A percentile compares a stretch with the other conserved stretches of the same genome.
These are phyloP conservation scores for Rhinolophus sinicus DNA, from an alignment of 2,113 vertebrate species.

Conservation along the genomic window DNA sequence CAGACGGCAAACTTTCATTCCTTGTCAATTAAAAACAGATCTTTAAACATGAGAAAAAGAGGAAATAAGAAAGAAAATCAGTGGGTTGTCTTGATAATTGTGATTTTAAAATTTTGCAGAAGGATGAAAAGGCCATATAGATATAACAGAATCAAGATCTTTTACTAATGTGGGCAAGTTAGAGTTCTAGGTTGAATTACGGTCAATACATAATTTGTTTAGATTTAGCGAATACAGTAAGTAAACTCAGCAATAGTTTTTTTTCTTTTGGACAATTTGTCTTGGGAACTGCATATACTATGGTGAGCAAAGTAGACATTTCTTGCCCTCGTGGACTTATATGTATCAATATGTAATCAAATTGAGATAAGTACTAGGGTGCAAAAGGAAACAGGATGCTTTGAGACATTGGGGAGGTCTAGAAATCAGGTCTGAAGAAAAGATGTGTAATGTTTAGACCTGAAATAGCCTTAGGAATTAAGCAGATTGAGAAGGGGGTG, in stretches of 20 bases:
- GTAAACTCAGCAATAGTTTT: not conserved
- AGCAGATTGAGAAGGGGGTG: not conserved
- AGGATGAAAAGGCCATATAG: not conserved
- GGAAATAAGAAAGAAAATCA: slow-evolving; percentile 24
- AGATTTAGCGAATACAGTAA: not conserved
- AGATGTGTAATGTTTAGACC: not conserved
- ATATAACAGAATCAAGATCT: not conserved
- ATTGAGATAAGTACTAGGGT: not conserved
- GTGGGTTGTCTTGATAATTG: not conserved
- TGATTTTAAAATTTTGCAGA: not conserved
- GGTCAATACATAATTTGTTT: not conserved
- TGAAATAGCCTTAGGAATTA: not conserved
- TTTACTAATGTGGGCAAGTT: not conserved
- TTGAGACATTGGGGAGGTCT: not conserved
- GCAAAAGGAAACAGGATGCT: not conserved
- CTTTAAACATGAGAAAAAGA: not conserved
- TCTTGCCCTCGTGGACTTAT: not conserved
- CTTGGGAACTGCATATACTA: not conserved
- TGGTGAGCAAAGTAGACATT: not conserved
- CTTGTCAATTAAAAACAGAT: slow-evolving; percentile 32
- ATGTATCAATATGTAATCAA: slow-evolving; percentile 23
- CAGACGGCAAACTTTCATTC: slow-evolving; percentile 51
- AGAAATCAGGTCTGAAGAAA: slow-evolving; percentile 17
- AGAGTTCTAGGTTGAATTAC: slow-evolving; percentile 11
- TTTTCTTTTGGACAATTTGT: not conserved